Evolutionary conservation across 2,797 vertebrate species (phyloP), one percentile per base, ranked within the genome.

Genomic region (Sebastes matsubarae): DNA sequence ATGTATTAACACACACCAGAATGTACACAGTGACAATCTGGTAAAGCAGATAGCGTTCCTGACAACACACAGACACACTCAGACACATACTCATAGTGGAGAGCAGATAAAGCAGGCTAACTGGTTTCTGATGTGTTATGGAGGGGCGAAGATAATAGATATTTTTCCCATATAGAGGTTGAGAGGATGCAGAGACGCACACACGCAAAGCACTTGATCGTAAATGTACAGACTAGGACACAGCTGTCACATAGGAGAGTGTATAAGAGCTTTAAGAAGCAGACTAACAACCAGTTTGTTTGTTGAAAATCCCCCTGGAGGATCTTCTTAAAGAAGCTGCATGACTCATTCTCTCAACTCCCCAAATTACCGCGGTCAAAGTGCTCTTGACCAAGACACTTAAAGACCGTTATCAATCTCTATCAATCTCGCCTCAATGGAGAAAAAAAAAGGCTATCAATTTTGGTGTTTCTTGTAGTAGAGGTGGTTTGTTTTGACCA

Each of bases 401-500:
- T 50, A 57, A 60, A 42, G 24, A 63, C 8, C 13, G 2, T 73
- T 9, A 13, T 42, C 29, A n/a, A 20, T 32, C 6, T 52, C 46
- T 30, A 27, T 50, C 50, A 52, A 0, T 25, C 22, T 25, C 1
- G 2, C n/a, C 22, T 34, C 3, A 11, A 12, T 4, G 3, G 3
- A 11, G 27, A 11, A 25, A 20, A 12, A 42, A 46, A 46, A 46
- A 42, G 29, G 11, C 11, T 8, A 64, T 72, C 2, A 20, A 68
- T 76, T 52, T 67, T 36, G 8, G 14, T 34, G 54, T 46, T 38
- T 64, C 65, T 29, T 52, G 2, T 16, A 42, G 32, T 29, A 2
- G 9, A 27, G 70, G 11, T 11, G 13, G 24, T 80, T 84, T 81
- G 68, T 81, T 85, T 79, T 75, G 66, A 69, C 77, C 72, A 55